phyloP scores from a whole-genome alignment of 2,113 vertebrate genomes.

The Peromyscus leucopus region DNA sequence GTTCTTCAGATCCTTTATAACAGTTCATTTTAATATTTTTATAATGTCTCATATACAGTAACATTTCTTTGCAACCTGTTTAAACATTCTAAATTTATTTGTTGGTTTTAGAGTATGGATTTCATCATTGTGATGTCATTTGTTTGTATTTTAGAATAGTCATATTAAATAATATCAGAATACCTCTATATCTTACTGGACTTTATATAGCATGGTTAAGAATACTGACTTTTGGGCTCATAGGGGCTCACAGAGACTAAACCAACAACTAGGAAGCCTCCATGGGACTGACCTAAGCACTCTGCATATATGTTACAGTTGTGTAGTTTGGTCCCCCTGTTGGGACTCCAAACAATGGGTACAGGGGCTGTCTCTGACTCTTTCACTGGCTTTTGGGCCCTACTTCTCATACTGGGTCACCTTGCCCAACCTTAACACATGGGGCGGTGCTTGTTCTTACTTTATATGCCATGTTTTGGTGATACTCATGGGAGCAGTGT shows the following conservation, averaged over 20 bases:
- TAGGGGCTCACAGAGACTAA: neutral
- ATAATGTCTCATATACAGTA: neutral
- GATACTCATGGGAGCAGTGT: neutral
- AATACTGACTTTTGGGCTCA: neutral
- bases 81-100: neutral
- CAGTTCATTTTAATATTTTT: slow-evolving; percentile 40
- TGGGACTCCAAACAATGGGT: neutral
- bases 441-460: neutral
- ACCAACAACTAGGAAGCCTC: neutral
- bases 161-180: neutral
- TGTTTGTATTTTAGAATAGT: neutral
- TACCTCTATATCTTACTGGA: neutral
- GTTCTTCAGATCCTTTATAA: slow-evolving; percentile 15
- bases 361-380: neutral
- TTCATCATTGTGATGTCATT: neutral
- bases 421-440: neutral
- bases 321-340: neutral
- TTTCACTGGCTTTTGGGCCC: neutral
- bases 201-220: neutral
- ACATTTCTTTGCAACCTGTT: neutral
- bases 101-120: neutral
- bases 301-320: neutral
- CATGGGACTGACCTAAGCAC: neutral
- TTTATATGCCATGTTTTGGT: neutral
- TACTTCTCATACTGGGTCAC: neutral